These are phyloP conservation scores for Dasypus novemcinctus DNA, from an alignment of 2,113 vertebrate genomes.

Conservation along the genomic window DNA sequence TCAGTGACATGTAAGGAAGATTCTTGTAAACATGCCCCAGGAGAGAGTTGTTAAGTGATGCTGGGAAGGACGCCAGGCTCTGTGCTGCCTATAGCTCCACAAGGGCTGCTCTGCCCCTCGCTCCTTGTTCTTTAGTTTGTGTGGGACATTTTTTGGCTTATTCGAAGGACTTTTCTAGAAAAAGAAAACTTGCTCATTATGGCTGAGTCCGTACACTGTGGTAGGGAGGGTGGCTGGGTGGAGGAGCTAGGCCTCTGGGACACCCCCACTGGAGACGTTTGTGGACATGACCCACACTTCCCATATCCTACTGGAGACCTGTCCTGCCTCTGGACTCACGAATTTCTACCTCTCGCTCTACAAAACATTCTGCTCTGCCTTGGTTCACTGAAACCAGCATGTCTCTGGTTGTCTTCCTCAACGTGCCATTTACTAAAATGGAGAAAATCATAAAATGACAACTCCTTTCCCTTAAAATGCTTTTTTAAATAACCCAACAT, in stretches of 20 bases:
- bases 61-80: not conserved
- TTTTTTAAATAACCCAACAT: not conserved
- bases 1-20: not conserved
- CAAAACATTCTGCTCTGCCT: not conserved
- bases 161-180: not conserved
- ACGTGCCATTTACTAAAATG: not conserved
- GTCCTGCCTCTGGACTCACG: not conserved
- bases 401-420: not conserved
- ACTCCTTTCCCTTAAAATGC: not conserved
- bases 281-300: not conserved
- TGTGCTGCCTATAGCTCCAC: not conserved
- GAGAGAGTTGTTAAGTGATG: not conserved
- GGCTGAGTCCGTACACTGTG: no score
- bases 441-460: not conserved
- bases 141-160: not conserved
- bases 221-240: no score
- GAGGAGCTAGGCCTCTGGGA: not conserved
- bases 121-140: slow-evolving; percentile 16
- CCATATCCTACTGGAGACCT: no score
- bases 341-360: not conserved
- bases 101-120: not conserved
- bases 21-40: not conserved
- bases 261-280: not conserved
- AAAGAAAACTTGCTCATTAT: not conserved
- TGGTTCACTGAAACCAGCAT: not conserved